Evolutionary conservation across 2,888 invertebrate genomes (phyloP), one percentile per base, ranked within the genome.

Genomic region (Drosophila fulvimacula): DNA sequence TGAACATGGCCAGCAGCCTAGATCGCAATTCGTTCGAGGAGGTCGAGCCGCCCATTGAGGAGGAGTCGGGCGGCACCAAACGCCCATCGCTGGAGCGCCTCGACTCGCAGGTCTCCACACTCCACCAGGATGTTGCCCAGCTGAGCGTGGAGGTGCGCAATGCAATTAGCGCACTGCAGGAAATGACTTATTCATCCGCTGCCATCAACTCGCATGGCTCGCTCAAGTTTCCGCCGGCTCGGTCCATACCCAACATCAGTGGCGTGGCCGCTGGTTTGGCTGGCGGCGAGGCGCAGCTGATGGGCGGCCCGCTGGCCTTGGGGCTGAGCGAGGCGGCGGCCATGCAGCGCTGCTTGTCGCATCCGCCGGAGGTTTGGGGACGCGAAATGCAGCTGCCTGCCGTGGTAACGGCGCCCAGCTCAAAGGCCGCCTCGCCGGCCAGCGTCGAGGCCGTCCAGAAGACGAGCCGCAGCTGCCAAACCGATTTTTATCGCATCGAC

Each of bases 111-210:
- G 96, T 97, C 53, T 95, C 96, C 15, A 95, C 95, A 48, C 92
- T 97, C 71, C 97, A 97, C 90, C 96, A 97, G 84, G 97, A 97
- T 91, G 97, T 97, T 21, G 96, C 96, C 0, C 95, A 96, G 27
- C 94, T 97, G 44, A 97, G 97, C 89, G 95, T 95, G 92, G 97
- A 97, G 95, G 96, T 97, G 55, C 94, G 96, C 44, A 95, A 96
- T 90, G 97, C 97, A 10, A 96, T 97, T 73, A 96, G 97, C 88
- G 96, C 96, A 0, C 93, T 97, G 24, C 97, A 97, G 92, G 96
- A 96, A 91, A 95, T 97, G 94, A 95, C 96, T 7, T 89, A 76
- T 57, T 95, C 95, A 48, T 95, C 95, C 6, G 95, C 95, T 3
- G 95, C 95, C 0, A 72, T 90, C 79, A 84, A 88, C 3, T 91